phyloP scores from a whole-genome alignment of 1,140 invertebrate species.

The Arion vulgaris region DNA sequence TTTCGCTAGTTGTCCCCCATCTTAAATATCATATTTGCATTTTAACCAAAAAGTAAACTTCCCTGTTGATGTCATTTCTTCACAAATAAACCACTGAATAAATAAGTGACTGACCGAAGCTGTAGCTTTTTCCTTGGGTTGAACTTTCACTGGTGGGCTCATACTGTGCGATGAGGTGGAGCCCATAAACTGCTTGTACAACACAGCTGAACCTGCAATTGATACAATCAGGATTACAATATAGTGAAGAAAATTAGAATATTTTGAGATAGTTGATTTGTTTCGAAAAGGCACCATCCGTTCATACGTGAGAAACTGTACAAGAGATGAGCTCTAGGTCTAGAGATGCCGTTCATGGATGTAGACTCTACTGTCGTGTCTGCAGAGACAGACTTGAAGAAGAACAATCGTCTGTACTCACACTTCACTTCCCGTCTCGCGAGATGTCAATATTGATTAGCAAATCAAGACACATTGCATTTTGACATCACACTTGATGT shows the following conservation, averaged over 20 bases:
- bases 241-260: background rate
- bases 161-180: conserved; percentile 65
- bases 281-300: background rate
- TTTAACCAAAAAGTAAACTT: too few relatives aligned
- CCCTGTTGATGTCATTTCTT: too few relatives aligned
- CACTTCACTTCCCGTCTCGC: background rate
- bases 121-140: conserved; percentile 72
- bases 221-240: conserved; percentile 3
- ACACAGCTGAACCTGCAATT: conserved; percentile 13
- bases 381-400: too few relatives aligned
- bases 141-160: conserved; percentile 70
- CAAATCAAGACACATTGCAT: background rate
- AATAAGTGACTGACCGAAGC: conserved; percentile 71
- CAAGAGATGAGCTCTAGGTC: background rate
- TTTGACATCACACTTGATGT: too few relatives aligned
- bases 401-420: too few relatives aligned
- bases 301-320: conserved; percentile 7
- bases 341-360: background rate
- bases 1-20: too few relatives aligned
- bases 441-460: conserved; percentile 34
- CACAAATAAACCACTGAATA: too few relatives aligned
- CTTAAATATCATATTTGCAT: too few relatives aligned
- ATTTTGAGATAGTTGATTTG: background rate
- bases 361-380: too few relatives aligned
- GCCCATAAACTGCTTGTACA: conserved; percentile 64